Percentiles rank a stretch among this genome's conserved stretches.
phyloP scores from a whole-genome alignment of 2,797 vertebrate species.

The Phalloptychus januarius region DNA sequence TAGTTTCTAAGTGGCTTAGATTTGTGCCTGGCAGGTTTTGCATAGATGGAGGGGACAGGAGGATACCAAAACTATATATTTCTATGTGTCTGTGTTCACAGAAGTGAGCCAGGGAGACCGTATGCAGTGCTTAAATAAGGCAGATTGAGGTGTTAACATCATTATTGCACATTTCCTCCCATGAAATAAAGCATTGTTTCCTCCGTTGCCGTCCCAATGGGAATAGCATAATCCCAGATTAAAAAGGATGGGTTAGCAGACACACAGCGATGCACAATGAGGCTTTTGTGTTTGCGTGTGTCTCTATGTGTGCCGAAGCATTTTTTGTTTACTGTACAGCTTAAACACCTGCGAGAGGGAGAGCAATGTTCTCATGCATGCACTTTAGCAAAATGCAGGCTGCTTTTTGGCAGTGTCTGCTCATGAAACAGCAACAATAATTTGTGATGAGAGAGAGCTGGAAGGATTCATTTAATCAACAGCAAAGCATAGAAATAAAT shows the following conservation, averaged over 20 bases:
- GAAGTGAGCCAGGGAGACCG: conserved; percentile 3
- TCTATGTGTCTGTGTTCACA: conserved; percentile 1
- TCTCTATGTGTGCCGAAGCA: conserved; percentile 43
- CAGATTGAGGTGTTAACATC: conserved; percentile 75
- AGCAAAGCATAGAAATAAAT: neutral
- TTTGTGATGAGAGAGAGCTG: conserved; percentile 12
- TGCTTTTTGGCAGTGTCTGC: conserved; percentile 37
- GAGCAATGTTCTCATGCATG: conserved; percentile 56
- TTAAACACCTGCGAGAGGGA: conserved; percentile 72
- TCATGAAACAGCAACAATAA: conserved; percentile 16
- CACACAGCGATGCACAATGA: conserved; percentile 73
- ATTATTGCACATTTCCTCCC: conserved; percentile 74
- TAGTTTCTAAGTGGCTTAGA: conserved; percentile 39
- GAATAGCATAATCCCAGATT: conserved; percentile 82
- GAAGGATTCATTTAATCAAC: conserved; percentile 2
- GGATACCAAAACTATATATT: conserved; percentile 20
- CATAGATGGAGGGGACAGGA: neutral
- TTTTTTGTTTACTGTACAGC: conserved; percentile 71
- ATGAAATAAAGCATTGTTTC: conserved; percentile 79
- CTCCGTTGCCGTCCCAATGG: conserved; percentile 66
- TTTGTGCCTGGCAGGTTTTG: conserved; percentile 15
- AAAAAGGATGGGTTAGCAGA: conserved; percentile 72
- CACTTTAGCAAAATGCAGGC: conserved; percentile 32
- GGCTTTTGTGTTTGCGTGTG: conserved; percentile 67
- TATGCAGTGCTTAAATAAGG: conserved; percentile 66